Evolutionary conservation across 2,113 vertebrate species (phyloP).

Genomic region (Spilogale gracilis): DNA sequence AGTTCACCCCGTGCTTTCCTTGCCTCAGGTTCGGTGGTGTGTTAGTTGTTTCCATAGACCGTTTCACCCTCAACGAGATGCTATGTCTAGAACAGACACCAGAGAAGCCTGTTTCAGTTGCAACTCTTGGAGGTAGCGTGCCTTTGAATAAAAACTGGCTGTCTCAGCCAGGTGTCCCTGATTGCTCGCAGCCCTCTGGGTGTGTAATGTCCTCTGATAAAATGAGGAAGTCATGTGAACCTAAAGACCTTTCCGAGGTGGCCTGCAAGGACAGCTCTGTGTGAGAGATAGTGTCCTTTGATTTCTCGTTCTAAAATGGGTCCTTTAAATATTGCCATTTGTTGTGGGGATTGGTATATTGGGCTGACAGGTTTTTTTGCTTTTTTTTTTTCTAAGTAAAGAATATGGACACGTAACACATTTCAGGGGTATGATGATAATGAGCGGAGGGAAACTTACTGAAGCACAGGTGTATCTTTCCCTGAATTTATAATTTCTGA

Average conservation of each 20-base stretch:
- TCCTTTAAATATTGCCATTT: conserved; percentile 50
- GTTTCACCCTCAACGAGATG: not conserved
- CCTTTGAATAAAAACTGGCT: not conserved
- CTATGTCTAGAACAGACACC: not conserved
- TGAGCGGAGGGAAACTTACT: not conserved
- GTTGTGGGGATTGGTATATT: not conserved
- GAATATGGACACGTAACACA: not conserved
- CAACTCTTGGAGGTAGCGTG: not conserved
- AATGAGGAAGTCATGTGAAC: conserved; percentile 1
- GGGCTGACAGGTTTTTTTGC: not conserved
- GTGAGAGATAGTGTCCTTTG: conserved; percentile 21
- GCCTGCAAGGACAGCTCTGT: not conserved
- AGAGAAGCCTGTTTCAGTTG: not conserved
- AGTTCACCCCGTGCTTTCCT: not conserved
- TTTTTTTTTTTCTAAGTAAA: not conserved
- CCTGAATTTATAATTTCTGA: conserved; percentile 30
- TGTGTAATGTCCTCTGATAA: not conserved
- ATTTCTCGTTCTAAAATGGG: not conserved
- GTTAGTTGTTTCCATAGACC: not conserved
- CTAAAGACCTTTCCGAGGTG: not conserved
- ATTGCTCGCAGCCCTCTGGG: not conserved
- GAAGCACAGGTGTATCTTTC: not conserved
- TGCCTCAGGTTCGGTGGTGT: not conserved
- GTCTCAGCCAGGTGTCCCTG: not conserved
- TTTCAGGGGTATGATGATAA: conserved; percentile 46